Evolutionary conservation across 2,888 invertebrate genomes (phyloP), one percentile per base, ranked within the genome.

Genomic region (Coenonympha arcania): DNA sequence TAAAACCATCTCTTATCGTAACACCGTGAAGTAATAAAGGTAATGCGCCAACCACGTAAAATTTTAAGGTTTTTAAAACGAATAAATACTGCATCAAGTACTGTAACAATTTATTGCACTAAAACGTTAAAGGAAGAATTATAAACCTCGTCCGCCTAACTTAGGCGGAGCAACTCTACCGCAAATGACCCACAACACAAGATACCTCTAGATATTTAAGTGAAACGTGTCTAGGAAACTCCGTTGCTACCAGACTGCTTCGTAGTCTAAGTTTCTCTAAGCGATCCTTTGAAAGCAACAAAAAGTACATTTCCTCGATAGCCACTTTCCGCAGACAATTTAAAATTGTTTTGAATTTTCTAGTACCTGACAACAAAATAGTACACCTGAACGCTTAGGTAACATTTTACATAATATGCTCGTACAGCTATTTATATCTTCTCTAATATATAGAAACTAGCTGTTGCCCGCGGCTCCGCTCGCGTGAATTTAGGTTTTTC

Each of bases 231-330:
- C 56, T 58, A 54, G 50, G 56, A 58, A 56, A 56, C 51, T 54
- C 50, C 50, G 36, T 39, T 52, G 39, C 52, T 49, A 44, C 57
- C 46, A 54, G 52, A 52, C 49, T 51, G 56, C 54, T 56, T 56
- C 48, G 56, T 56, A 52, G 54, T 52, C 56, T 55, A 58, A 58
- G 58, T 56, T 58, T 52, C 58, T 58, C 52, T 58, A 54, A 58
- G 56, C 56, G 56, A 58, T 58, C 56, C 58, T 58, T 58, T 56
- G 54, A 56, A 49, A 56, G 56, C 54, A 56, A 56, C 58, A 54
- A 55, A 52, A 55, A 50, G 52, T 50, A 50, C 55, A 56, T 56
- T 56, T 58, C 53, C 54, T 51, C 48, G 50, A 56, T 50, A 56
- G 54, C 58, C 52, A 54, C 58, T 58, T 56, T 53, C 48, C 50